Evolutionary conservation across 2,888 invertebrate species (phyloP), one percentile per base, ranked within the genome.

Genomic region (Ichneumoninae sp.): DNA sequence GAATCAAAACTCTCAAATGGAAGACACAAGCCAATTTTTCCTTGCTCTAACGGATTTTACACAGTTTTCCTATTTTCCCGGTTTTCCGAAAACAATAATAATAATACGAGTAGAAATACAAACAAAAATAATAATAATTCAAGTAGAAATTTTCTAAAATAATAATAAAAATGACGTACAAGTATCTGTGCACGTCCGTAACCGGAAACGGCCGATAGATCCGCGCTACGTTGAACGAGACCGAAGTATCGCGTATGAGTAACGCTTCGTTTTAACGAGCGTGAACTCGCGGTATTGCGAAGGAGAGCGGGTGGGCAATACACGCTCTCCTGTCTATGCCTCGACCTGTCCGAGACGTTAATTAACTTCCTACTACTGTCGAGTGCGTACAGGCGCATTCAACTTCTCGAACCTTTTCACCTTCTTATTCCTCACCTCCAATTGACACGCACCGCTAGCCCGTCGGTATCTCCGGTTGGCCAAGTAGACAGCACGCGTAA

Each of bases 321-420:
- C 50, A 26, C 66, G 33, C 57, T 77, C 71, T 69, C 62, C 19
- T 44, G 68, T 66, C 68, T 66, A 65, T 47, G 36, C 54, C 84
- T 74, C 86, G 83, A 86, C 82, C 86, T 83, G 86, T 87, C 85
- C 71, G 82, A 79, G 88, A 90, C 89, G 90, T 88, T 90, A 90
- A 90, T 90, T 88, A 90, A 87, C 88, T 89, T 87, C 84, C 87
- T 87, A 86, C 82, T 80, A 82, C 84, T 68, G 82, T 78, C 70
- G 76, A 72, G 62, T 50, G 75, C 68, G 44, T 30, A 81, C 44
- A 54, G 40, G 74, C 50, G 76, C 72, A 80, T 82, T 80, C 69
- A 68, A 84, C 77, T 78, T 83, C 82, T 84, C 50, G 22, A 74
- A 82, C 79, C 85, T 87, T 86, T 86, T 86, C 86, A 86, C 87